Percentiles rank a stretch among this genome's conserved stretches.
phyloP scores from a whole-genome alignment of 2,113 vertebrate genomes.

The Muntiacus reevesi region DNA sequence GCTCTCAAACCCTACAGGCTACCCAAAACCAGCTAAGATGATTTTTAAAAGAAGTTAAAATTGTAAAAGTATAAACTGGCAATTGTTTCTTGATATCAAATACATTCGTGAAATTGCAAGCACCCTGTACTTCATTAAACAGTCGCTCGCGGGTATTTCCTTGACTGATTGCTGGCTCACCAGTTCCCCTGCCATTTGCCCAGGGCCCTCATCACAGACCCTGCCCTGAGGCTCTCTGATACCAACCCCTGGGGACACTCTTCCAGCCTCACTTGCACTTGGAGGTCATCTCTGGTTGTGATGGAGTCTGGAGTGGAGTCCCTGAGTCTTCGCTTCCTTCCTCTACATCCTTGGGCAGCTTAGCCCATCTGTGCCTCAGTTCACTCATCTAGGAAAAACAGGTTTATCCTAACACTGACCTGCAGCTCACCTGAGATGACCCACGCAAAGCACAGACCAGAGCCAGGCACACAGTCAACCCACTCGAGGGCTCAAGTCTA shows the following conservation, averaged over 20 bases:
- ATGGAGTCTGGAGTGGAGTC: not conserved
- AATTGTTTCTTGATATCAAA: not conserved
- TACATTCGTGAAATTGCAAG: not conserved
- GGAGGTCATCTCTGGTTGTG: not conserved
- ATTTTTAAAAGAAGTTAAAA: not conserved
- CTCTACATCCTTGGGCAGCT: not conserved
- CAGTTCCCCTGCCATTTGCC: not conserved
- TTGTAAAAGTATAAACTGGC: not conserved
- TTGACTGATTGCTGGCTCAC: not conserved
- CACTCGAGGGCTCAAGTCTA: not conserved
- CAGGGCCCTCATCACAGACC: not conserved
- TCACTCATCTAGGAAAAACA: not conserved
- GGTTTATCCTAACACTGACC: not conserved
- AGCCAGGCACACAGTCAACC: too few relatives aligned
- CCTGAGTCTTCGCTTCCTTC: not conserved
- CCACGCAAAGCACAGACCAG: not conserved
- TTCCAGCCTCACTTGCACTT: not conserved
- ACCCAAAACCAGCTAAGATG: not conserved
- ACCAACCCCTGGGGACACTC: accelerated
- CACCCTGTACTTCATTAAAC: not conserved
- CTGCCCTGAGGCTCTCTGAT: not conserved
- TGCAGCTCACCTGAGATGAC: not conserved
- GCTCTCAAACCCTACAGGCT: not conserved
- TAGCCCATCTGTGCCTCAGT: not conserved
- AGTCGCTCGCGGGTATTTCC: not conserved